phyloP scores from a whole-genome alignment of 2,113 vertebrate species.

The Scomber colias region DNA sequence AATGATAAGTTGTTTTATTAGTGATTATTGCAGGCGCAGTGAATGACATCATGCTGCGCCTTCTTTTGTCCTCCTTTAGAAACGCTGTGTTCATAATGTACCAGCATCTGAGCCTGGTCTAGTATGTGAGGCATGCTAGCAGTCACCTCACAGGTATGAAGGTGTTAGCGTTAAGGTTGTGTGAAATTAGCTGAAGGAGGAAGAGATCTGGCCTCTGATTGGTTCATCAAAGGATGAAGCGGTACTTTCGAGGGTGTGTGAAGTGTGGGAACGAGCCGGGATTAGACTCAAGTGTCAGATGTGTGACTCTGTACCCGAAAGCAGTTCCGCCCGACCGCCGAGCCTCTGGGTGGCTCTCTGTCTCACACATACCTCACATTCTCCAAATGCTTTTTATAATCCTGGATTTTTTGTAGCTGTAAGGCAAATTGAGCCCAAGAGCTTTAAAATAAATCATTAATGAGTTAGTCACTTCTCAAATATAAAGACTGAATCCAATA shows the following conservation, averaged over 20 bases:
- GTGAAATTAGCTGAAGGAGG: not conserved
- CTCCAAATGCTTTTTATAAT: constrained; percentile 10
- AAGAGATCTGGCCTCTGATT: not conserved
- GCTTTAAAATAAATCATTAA: not conserved
- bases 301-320: constrained; percentile 24
- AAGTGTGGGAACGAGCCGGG: constrained; percentile 19
- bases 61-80: not conserved
- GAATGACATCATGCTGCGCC: constrained; percentile 14
- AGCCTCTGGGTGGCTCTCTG: constrained; percentile 21
- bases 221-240: not conserved
- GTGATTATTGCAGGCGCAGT: not conserved
- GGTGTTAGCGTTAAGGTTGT: not conserved
- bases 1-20: too few species aligned
- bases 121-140: not conserved
- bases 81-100: not conserved
- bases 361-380: constrained; percentile 7
- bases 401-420: not conserved
- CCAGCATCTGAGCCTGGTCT: not conserved
- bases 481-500: not conserved
- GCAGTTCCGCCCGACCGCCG: constrained; percentile 2
- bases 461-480: not conserved
- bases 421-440: not conserved
- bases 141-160: constrained; percentile 6
- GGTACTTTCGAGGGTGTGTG: not conserved
- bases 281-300: not conserved